Evolutionary conservation across 92 coral and sea anemone genomes (phyloP).

Genomic region (Epizoanthus rinbou): DNA sequence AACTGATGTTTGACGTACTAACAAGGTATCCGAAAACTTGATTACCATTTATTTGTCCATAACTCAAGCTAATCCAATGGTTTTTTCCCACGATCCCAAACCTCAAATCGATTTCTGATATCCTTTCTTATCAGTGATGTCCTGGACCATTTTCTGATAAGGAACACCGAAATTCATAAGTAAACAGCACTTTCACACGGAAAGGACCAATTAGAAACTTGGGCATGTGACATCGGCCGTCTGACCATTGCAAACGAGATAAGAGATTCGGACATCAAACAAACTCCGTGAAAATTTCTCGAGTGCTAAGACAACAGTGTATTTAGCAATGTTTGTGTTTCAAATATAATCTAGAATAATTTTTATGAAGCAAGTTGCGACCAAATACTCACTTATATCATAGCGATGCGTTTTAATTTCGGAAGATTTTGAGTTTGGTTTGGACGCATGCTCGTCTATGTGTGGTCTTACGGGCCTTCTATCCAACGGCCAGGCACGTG

Average conservation of each 20-base stretch:
- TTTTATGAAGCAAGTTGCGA: constrained; percentile 26
- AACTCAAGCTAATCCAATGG: constrained; percentile 1
- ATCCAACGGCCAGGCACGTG: constrained; percentile 11
- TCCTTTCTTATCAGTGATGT: constrained; percentile 40
- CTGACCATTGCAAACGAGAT: constrained; percentile 22
- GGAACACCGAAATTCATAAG: constrained; percentile 11
- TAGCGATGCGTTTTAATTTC: too few species aligned
- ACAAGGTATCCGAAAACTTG: constrained; percentile 11
- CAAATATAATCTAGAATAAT: constrained; percentile 11
- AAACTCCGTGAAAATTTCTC: constrained; percentile 6
- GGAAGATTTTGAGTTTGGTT: too few species aligned
- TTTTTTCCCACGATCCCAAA: constrained; percentile 39
- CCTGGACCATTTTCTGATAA: constrained; percentile 42
- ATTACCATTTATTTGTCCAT: constrained; percentile 11
- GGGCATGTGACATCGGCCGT: constrained; percentile 13
- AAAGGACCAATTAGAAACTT: constrained; percentile 23
- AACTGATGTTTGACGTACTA: constrained; percentile 11
- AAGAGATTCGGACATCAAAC: constrained; percentile 14
- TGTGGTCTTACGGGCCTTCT: constrained; percentile 10
- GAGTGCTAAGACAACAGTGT: constrained; percentile 33
- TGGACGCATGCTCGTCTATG: not conserved
- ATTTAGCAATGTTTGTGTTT: constrained; percentile 32
- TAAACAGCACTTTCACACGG: constrained; percentile 7
- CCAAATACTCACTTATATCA: not conserved
- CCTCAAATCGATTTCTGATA: constrained; percentile 30